Evolutionary conservation across 2,113 vertebrate species (phyloP).

Genomic region (Anguilla rostrata): DNA sequence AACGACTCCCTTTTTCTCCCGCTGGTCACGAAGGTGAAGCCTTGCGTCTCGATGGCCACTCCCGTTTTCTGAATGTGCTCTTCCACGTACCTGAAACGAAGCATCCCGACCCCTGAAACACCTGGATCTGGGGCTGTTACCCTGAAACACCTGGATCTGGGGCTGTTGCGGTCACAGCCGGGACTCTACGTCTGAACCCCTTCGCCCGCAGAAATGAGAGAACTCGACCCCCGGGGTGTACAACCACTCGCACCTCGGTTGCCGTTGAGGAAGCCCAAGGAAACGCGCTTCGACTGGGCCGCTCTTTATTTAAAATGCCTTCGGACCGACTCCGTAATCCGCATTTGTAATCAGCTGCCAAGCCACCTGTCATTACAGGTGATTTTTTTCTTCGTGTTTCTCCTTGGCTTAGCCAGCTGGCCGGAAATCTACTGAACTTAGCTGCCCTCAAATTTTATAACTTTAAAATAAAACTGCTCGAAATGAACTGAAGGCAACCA

Average conservation of each 20-base stretch:
- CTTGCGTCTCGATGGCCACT: constrained; percentile 78
- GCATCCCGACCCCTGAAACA: background rate
- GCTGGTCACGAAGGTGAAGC: constrained; percentile 77
- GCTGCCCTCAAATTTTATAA: background rate
- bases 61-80: constrained; percentile 78
- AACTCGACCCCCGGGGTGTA: background rate
- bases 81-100: constrained; percentile 69
- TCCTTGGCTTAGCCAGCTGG: background rate
- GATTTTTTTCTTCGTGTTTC: background rate
- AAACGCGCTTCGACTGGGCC: background rate
- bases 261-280: background rate
- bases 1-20: constrained; percentile 76
- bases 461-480: background rate
- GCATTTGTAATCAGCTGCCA: background rate
- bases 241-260: background rate
- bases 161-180: background rate
- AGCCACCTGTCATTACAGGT: background rate
- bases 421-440: background rate
- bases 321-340: too few relatives aligned
- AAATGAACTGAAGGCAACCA: too few relatives aligned
- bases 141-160: background rate
- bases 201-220: background rate
- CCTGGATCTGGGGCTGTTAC: background rate
- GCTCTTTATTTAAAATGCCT: background rate
- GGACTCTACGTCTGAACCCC: background rate